A percentile compares a stretch with the other conserved stretches of the same genome.
These are phyloP conservation scores for Euzophera pinguis DNA, from an alignment of 2,888 invertebrate species.

Conservation along the genomic window DNA sequence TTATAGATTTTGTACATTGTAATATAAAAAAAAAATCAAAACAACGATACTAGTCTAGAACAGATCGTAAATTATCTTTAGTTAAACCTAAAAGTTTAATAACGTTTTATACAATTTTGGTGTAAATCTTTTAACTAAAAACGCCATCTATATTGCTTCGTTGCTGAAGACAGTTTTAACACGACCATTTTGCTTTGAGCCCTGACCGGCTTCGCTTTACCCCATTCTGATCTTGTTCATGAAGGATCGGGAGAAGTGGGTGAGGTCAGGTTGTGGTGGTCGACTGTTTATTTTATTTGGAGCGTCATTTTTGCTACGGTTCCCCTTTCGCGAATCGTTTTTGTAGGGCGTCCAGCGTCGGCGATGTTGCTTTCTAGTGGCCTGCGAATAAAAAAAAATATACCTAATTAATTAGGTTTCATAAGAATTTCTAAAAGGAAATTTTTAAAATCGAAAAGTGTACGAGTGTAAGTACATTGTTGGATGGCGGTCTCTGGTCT, in stretches of 20 bases:
- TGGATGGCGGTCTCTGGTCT: no score
- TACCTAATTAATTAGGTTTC: not conserved
- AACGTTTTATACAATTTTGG: conserved; percentile 25
- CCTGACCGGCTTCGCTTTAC: conserved; percentile 17
- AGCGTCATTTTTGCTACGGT: conserved; percentile 68
- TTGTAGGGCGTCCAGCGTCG: conserved; percentile 58
- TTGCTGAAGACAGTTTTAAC: conserved; percentile 32
- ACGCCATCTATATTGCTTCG: conserved; percentile 29
- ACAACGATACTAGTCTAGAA: not conserved
- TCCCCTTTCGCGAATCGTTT: conserved; percentile 62
- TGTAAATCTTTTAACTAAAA: conserved; percentile 28
- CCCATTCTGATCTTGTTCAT: conserved; percentile 22
- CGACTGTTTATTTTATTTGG: conserved; percentile 65
- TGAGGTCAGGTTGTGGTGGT: conserved; percentile 37
- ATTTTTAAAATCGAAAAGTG: no score
- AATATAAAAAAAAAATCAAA: no score
- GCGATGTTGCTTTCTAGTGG: conserved; percentile 43
- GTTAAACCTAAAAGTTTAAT: conserved; percentile 11
- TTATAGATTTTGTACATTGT: no score
- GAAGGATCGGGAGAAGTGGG: conserved; percentile 16
- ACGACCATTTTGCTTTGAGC: conserved; percentile 31
- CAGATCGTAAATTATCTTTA: conserved; percentile 5
- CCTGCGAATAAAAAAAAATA: conserved; percentile 30
- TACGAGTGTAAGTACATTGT: no score
- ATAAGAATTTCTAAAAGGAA: no score